Evolutionary conservation across 2,113 vertebrate species (phyloP), one percentile per base, ranked within the genome.

Genomic region (Nyctereutes procyonoides): DNA sequence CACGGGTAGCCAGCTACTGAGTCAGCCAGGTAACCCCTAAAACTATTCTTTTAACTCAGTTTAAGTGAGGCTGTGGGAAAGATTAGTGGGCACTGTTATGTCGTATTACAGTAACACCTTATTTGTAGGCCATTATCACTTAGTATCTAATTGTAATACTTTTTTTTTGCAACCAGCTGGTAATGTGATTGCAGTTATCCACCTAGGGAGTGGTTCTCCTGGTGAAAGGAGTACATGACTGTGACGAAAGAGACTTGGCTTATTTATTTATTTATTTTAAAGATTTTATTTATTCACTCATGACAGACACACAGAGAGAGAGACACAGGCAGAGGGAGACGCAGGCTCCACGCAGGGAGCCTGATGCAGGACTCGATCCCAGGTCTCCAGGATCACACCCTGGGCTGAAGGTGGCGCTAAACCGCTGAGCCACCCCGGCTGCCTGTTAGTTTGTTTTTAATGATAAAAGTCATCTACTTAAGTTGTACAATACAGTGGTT

Each of bases 401-500:
- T 43, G 43, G 43, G 43, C 43, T 43, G 1, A 6, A 43, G 43
- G 43, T 1, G 5, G 43, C 7, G 6, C 43, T 43, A 43, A 43
- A 43, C 43, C 6, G 43, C 43, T 43, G 7, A 43, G 43, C 43
- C 43, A 43, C 43, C 43, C 43, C 6, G 43, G 43, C 43, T 43
- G 43, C 43, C 43, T 43, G 43, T 90, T 94, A 53, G 35, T 67
- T 77, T 67, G 15, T 96, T 96, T 84, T 67, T 79, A 92, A 65
- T 22, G 71, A 58, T 65, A 48, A 32, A 81, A 32, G 74, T 95
- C 19, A 88, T 8, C 3, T 71, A 58, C 77, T 74, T 48, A 20
- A 67, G n/a, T 5, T 58, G 38, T 85, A 24, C 20, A 84, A 32
- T 35, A 20, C 15, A 38, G 32, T 80, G 60, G 12, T 58, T 88